Conservation (phyloP, 2,888 invertebrate species). For the Esperia sulphurella region DNA sequence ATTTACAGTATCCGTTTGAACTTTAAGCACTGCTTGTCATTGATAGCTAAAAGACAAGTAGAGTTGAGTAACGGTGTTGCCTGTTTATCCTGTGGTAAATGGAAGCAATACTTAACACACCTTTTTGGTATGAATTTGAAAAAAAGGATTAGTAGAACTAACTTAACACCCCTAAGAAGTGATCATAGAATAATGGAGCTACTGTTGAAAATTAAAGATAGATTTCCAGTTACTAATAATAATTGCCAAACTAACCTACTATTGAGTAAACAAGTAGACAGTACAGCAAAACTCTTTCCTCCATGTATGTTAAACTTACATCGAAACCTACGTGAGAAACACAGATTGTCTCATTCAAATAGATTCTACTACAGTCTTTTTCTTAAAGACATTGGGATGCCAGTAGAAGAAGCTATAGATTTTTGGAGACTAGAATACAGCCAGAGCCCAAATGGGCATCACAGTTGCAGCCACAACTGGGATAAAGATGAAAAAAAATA, state of each 20-base stretch:
- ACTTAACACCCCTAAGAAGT: conserved; percentile 38
- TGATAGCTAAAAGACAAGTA: conserved; percentile 75
- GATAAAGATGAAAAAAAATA: conserved; percentile 80
- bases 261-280: conserved; percentile 59
- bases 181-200: conserved; percentile 57
- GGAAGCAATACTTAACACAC: conserved; percentile 70
- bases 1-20: conserved; percentile 59
- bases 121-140: conserved; percentile 67
- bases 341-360: conserved; percentile 82
- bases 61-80: conserved; percentile 73
- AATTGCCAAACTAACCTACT: conserved; percentile 22
- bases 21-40: conserved; percentile 75
- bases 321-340: conserved; percentile 67
- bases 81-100: conserved; percentile 74
- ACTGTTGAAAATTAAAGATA: conserved; percentile 37
- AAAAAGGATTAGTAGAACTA: conserved; percentile 40
- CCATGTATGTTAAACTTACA: conserved; percentile 84
- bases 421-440: conserved; percentile 84
- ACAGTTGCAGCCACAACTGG: conserved; percentile 82
- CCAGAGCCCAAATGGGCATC: conserved; percentile 57
- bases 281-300: conserved; percentile 69
- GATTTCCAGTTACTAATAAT: conserved; percentile 22
- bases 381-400: conserved; percentile 85
- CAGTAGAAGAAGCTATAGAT: conserved; percentile 79
- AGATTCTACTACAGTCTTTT: conserved; percentile 84